Conservation (phyloP, 2,888 invertebrate species). For the Plagodis pulveraria region DNA sequence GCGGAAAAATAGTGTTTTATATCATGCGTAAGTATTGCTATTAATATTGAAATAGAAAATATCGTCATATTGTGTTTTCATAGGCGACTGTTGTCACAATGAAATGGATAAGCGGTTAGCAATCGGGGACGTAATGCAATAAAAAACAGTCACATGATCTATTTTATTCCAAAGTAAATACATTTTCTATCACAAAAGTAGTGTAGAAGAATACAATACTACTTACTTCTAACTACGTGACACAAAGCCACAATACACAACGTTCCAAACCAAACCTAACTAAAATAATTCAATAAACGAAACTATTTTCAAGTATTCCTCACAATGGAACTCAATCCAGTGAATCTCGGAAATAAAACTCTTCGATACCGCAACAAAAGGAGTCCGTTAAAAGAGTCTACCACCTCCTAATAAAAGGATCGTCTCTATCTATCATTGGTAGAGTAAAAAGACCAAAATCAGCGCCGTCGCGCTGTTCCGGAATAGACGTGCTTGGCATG, state of each 20-base stretch:
- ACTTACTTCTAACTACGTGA: slow-evolving; percentile 5
- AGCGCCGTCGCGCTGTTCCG: slow-evolving; percentile 65
- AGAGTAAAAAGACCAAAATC: slow-evolving; percentile 72
- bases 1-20: too few species aligned
- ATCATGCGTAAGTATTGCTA: too few species aligned
- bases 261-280: slow-evolving; percentile 33
- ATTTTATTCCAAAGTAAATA: too few species aligned
- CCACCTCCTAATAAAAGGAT: slow-evolving; percentile 69
- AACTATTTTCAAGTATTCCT: slow-evolving; percentile 32
- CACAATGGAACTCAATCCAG: slow-evolving; percentile 43
- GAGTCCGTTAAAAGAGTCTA: slow-evolving; percentile 53
- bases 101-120: too few species aligned
- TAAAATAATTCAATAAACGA: slow-evolving; percentile 48
- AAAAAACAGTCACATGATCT: too few species aligned
- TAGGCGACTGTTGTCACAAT: too few species aligned
- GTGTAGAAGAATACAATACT: not conserved
- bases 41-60: too few species aligned
- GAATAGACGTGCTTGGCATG: slow-evolving; percentile 72
- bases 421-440: slow-evolving; percentile 68
- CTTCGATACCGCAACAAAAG: slow-evolving; percentile 53
- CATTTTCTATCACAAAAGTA: not conserved
- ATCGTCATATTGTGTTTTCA: too few species aligned
- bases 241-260: slow-evolving; percentile 20
- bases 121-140: too few species aligned
- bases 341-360: slow-evolving; percentile 31